Conservation (phyloP, 2,113 vertebrate genomes). For the Delphinus delphis region DNA sequence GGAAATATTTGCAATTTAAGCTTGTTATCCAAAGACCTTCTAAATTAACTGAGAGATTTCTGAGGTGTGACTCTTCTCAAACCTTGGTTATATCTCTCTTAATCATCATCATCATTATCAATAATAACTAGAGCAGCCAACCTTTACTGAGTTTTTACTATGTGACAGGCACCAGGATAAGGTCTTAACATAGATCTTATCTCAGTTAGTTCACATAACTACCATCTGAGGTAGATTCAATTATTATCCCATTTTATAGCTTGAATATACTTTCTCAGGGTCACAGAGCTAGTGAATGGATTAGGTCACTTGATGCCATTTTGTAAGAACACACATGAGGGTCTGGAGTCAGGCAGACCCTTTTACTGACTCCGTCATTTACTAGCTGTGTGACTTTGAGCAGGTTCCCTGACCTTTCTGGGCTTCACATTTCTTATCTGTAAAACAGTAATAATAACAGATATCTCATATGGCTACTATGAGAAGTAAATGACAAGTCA, state of each 20-base stretch:
- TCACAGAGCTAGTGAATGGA: constrained; percentile 7
- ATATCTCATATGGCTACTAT: background rate
- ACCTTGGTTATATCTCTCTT: background rate
- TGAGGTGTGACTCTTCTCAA: background rate
- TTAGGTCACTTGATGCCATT: background rate
- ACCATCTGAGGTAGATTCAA: background rate
- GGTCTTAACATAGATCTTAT: background rate
- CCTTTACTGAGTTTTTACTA: background rate
- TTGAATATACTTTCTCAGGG: background rate
- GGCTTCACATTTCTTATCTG: background rate
- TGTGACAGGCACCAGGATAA: background rate
- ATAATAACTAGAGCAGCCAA: background rate
- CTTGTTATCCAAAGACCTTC: background rate
- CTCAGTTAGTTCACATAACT: background rate
- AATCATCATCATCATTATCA: background rate
- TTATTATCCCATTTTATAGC: background rate
- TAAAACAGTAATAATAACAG: background rate
- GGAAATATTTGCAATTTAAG: background rate
- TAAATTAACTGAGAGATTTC: background rate
- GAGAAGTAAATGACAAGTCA: constrained; percentile 22
- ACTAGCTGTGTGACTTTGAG: background rate
- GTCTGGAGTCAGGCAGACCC: background rate
- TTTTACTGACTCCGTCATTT: background rate
- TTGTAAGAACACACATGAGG: background rate
- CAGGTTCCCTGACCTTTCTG: background rate